Evolutionary conservation across 2,113 vertebrate genomes (phyloP).

Genomic region (Macaca mulatta): DNA sequence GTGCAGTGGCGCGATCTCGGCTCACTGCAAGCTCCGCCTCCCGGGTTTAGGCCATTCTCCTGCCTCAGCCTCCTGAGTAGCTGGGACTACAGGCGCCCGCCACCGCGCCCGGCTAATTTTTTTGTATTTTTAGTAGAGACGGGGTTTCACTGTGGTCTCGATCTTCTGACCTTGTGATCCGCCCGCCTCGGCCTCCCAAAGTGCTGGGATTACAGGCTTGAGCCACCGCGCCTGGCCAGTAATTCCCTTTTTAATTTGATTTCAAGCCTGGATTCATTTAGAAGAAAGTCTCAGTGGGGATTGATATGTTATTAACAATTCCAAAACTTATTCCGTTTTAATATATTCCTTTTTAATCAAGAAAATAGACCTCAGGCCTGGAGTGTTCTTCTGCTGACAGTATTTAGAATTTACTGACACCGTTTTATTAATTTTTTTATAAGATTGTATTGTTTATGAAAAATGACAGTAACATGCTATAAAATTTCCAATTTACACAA

Average conservation of each 20-base stretch:
- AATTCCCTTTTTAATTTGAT: neutral
- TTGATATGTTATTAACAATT: neutral
- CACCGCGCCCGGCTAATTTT: too few species aligned
- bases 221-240: neutral
- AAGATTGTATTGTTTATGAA: neutral
- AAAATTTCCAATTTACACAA: neutral
- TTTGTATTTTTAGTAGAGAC: too few species aligned
- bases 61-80: too few species aligned
- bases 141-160: too few species aligned
- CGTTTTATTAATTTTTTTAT: neutral
- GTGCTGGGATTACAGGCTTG: too few species aligned
- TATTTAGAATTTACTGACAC: neutral
- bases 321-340: neutral
- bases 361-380: neutral
- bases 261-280: neutral
- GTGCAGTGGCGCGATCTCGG: too few species aligned
- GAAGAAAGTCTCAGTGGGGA: neutral
- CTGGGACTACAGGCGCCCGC: too few species aligned
- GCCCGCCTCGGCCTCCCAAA: too few species aligned
- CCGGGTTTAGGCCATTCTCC: too few species aligned
- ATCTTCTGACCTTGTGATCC: too few species aligned
- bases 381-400: neutral
- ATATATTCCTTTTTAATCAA: neutral
- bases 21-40: too few species aligned
- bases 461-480: neutral